Base-by-base conservation (phyloP, 2,888 invertebrate genomes). In the Troilus luridus region DNA sequence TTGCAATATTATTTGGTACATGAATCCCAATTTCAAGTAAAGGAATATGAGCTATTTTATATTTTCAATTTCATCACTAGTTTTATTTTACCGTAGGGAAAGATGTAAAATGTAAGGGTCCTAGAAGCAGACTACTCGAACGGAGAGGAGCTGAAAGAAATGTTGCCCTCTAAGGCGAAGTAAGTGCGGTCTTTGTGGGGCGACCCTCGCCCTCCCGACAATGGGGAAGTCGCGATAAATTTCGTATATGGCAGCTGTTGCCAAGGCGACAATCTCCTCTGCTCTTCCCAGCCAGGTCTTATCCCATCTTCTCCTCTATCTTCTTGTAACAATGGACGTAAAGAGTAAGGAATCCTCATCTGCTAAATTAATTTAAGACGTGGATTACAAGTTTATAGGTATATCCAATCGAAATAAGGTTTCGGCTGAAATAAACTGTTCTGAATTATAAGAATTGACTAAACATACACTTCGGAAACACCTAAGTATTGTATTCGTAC, bases 181-280 rank as follows among this genome's bases (percentile, higher is more conserved):
- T 85, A 85, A 85, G 85, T 85, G 85, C 56, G 54, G 85, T 85
- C 85, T 85, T 85, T 85, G 85, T 85, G 85, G 85, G 85, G 21
- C 56, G 85, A 85, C 85, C 85, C 85, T 85, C 85, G 85, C 85
- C 54, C 85, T 58, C 85, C 85, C 85, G 85, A 85, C 85, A 85
- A 85, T 85, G 85, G 85, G 85, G 85, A 85, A 85, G 85, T 85
- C 85, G 85, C 85, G 56, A 85, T 85, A 85, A 85, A 85, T 85
- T 85, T 58, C 85, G 85, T 58, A 54, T 85, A 85, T 85, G 85
- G 85, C 85, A 85, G 85, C 85, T 85, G 85, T 85, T 85, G 85
- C 85, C 85, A 85, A 56, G 85, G 85, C 85, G 85, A 85, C 85
- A 85, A 85, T 85, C 85, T 85, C 85, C 56, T 14, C 85, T 54